Evolutionary conservation across 2,113 vertebrate species (phyloP), one percentile per base, ranked within the genome.

Genomic region (Ophthalmolycus amberensis): DNA sequence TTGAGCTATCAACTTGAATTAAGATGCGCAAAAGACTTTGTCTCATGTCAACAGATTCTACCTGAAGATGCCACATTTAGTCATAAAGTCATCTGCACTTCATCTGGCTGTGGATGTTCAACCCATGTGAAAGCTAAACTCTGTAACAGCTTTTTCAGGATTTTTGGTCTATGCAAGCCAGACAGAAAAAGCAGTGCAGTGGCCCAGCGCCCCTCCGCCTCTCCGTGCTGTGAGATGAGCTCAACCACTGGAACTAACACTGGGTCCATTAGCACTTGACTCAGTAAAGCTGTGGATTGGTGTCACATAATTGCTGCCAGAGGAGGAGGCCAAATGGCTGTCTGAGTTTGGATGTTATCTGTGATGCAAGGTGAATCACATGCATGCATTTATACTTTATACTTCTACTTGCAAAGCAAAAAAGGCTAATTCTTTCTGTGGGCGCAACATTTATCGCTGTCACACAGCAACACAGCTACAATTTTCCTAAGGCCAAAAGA

Each of bases 401-500:
- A 34, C 34, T 29, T 14, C 14, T 40, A 34, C 34, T 34, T 34
- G 29, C 16, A 56, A 84, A 75, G 58, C 18, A 71, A 11, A 14
- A 48, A 27, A 38, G 27, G 37, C 18, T 27, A 9, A 15, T 27
- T 56, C 56, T 40, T 5, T 59, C 12, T 56, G 14, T 4, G 46
- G 68, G 37, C 37, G 59, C 62, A 64, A 66, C 87, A 80, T 86
- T 59, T 22, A 69, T 86, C 71, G 75, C 9, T 46, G 71, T 82
- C 75, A 63, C 37, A 68, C n/a, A 40, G 25, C 4, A 59, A 56
- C 67, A 62, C 10, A 56, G 52, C 22, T 56, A 56, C 10, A 56
- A n/a, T 56, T 56, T 15, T n/a, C 9, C 25, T 25, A 56, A 56
- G 54, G 15, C 42, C 44, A 18, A 68, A 44, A 27, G 1, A 22